A percentile compares a stretch with the other conserved stretches of the same genome.
Conservation (phyloP, 2,888 invertebrate species). For the Teleiodes luculella region DNA sequence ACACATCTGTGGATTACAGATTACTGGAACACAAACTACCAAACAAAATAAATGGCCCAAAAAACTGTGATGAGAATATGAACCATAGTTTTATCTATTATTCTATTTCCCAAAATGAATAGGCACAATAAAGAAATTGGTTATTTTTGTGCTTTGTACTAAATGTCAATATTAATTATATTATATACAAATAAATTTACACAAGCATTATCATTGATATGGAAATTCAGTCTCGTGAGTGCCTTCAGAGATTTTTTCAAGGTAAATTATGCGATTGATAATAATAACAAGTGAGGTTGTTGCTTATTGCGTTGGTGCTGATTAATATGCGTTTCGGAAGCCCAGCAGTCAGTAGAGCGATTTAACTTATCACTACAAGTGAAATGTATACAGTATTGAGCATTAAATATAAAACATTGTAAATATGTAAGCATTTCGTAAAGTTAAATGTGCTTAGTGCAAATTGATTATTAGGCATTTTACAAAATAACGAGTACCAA, state of each 20-base stretch:
- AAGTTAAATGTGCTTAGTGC: slow-evolving; percentile 10
- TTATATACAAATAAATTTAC: slow-evolving; percentile 40
- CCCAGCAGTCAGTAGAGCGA: slow-evolving; percentile 12
- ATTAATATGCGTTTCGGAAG: slow-evolving; percentile 2
- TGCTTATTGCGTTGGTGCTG: not conserved
- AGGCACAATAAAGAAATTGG: slow-evolving; percentile 26
- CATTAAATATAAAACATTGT: not conserved
- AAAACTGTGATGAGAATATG: no score
- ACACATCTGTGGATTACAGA: not conserved
- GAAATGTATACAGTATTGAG: slow-evolving; percentile 13
- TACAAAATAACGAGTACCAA: not conserved
- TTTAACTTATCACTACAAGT: slow-evolving; percentile 6
- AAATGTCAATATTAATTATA: slow-evolving; percentile 31
- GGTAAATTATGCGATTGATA: not conserved
- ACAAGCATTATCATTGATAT: slow-evolving; percentile 19
- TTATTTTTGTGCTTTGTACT: slow-evolving; percentile 52
- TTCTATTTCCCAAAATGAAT: no score
- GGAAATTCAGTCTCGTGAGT: no score
- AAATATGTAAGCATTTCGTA: slow-evolving; percentile 1
- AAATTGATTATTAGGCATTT: not conserved
- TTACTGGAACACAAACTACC: no score
- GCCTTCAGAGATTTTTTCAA: no score
- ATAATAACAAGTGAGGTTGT: not conserved
- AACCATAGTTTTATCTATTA: no score
- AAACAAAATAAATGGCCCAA: no score